Conservation (phyloP, 2,888 invertebrate species). For the Augiades crinisus region DNA sequence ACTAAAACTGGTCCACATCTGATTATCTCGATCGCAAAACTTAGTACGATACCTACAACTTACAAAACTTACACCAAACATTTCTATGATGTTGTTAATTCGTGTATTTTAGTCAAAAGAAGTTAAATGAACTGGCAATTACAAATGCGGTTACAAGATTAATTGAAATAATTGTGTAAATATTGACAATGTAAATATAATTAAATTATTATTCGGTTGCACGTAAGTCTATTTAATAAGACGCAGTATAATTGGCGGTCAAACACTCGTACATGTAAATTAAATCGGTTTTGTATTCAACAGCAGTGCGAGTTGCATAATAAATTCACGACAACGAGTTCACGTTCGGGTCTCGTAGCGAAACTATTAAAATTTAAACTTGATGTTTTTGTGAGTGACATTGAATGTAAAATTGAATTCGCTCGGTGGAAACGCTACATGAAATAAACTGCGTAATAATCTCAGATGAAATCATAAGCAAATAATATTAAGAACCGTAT, state of each 20-base stretch:
- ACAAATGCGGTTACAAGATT: too few relatives aligned
- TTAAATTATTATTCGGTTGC: neutral
- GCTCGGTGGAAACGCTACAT: neutral
- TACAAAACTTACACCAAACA: too few relatives aligned
- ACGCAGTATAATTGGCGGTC: slow-evolving; percentile 18
- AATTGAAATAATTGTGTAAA: neutral
- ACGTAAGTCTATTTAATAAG: neutral
- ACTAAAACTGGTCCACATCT: too few relatives aligned
- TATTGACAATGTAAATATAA: neutral
- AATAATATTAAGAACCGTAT: too few relatives aligned
- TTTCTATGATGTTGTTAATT: too few relatives aligned
- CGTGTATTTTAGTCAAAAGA: too few relatives aligned
- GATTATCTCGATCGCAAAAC: too few relatives aligned
- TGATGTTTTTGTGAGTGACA: slow-evolving; percentile 12
- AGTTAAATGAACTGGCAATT: neutral
- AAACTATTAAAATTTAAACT: slow-evolving; percentile 7
- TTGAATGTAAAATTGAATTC: slow-evolving; percentile 11
- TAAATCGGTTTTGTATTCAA: slow-evolving; percentile 26
- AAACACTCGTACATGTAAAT: slow-evolving; percentile 21
- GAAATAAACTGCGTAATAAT: neutral
- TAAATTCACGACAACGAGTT: slow-evolving; percentile 20
- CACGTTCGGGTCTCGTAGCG: slow-evolving; percentile 7
- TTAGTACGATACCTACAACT: too few relatives aligned
- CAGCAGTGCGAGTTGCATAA: slow-evolving; percentile 26
- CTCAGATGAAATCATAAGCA: too few relatives aligned